phyloP scores from a whole-genome alignment of 2,113 vertebrate genomes.

The Burhinus oedicnemus region DNA sequence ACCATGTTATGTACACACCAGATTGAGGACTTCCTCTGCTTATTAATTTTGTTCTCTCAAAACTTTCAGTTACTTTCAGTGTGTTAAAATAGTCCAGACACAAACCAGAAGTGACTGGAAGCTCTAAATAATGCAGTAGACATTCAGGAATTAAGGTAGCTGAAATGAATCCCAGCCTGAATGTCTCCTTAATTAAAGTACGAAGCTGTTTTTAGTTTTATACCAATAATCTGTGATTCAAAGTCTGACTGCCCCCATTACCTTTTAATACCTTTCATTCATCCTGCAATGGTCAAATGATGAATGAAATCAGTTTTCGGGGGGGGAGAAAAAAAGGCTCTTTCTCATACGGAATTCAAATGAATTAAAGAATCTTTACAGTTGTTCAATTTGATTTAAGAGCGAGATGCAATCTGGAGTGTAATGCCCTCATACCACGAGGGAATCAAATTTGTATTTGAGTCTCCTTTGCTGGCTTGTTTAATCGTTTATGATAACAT shows the following conservation, averaged over 20 bases:
- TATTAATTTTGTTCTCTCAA: conserved; percentile 40
- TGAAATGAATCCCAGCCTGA: conserved; percentile 1
- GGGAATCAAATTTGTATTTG: conserved; percentile 23
- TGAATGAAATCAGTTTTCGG: conserved; percentile 30
- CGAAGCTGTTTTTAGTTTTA: background rate
- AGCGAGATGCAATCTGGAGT: background rate
- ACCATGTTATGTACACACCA: background rate
- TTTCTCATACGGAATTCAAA: background rate
- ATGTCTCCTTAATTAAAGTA: background rate
- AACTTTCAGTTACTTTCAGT: conserved; percentile 28
- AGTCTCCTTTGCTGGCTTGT: conserved; percentile 26
- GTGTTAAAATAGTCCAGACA: background rate
- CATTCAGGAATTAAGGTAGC: background rate
- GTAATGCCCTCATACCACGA: background rate
- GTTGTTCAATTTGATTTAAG: conserved; percentile 25
- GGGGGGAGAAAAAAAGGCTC: no score
- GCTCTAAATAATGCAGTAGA: background rate
- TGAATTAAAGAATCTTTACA: background rate
- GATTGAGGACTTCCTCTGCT: conserved; percentile 14
- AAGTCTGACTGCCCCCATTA: background rate
- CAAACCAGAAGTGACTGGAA: conserved; percentile 37
- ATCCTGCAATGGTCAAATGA: background rate
- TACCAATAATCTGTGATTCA: background rate
- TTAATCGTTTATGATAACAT: conserved; percentile 54
- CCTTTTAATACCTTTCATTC: conserved; percentile 33